A percentile compares a stretch with the other conserved stretches of the same genome.
These are phyloP conservation scores for Caenorhabditis sp. DNA, from an alignment of 2,888 invertebrate species.

Conservation along the genomic window DNA sequence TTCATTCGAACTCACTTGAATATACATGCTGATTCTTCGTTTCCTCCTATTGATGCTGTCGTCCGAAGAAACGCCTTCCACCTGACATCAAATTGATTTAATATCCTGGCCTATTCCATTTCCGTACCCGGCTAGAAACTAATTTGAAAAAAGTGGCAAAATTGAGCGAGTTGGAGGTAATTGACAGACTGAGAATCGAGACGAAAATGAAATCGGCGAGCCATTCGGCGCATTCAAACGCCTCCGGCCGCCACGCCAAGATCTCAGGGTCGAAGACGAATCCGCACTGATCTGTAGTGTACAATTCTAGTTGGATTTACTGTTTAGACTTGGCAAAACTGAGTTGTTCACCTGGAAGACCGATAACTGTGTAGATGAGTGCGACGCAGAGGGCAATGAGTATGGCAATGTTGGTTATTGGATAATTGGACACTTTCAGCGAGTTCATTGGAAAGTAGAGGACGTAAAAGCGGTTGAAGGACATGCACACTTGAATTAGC, in stretches of 20 bases:
- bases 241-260: constrained; percentile 48
- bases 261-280: constrained; percentile 52
- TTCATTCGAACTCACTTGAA: constrained; percentile 21
- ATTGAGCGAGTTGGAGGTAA: constrained; percentile 48
- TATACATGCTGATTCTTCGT: constrained; percentile 48
- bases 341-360: constrained; percentile 24
- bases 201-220: constrained; percentile 54
- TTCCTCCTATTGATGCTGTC: constrained; percentile 32
- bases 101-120: background rate
- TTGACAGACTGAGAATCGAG: constrained; percentile 27
- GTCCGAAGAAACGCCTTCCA: constrained; percentile 30
- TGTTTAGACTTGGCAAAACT: background rate
- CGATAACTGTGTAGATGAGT: constrained; percentile 46
- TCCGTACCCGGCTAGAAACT: constrained; percentile 22
- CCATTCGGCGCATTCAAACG: constrained; percentile 35
- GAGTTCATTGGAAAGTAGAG: constrained; percentile 40
- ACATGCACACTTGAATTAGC: constrained; percentile 48
- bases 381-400: constrained; percentile 22
- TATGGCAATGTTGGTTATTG: constrained; percentile 42
- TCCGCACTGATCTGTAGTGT: constrained; percentile 43
- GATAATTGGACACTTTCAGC: constrained; percentile 22
- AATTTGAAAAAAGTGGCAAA: constrained; percentile 47
- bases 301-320: too few species aligned
- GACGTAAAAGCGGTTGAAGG: constrained; percentile 52
- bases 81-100: constrained; percentile 14